Conservation (phyloP, 2,113 vertebrate species). For the Alethe diademata region DNA sequence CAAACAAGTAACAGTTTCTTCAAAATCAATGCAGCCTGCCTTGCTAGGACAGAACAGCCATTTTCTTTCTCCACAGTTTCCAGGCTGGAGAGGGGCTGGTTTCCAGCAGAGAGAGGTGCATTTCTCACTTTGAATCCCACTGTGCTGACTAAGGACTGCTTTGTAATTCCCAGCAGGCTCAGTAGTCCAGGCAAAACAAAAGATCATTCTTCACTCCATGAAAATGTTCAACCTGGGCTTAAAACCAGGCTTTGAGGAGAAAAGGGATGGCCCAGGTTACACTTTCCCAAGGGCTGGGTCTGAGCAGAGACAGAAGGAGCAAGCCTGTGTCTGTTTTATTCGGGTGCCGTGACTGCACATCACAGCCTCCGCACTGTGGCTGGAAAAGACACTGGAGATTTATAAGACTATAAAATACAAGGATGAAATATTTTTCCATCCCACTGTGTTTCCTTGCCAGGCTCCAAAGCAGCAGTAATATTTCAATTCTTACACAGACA, state of each 20-base stretch:
- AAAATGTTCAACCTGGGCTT: neutral
- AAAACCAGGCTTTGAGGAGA: neutral
- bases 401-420: conserved; percentile 48
- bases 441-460: conserved; percentile 45
- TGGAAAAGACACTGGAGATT: conserved; percentile 37
- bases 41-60: neutral
- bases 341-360: neutral
- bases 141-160: neutral
- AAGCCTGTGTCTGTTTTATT: neutral
- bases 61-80: neutral
- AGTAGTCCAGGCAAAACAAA: neutral
- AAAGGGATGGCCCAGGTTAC: neutral
- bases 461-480: conserved; percentile 24
- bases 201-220: neutral
- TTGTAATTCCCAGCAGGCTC: neutral
- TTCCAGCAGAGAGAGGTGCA: neutral
- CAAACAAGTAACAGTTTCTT: neutral
- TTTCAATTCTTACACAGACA: conserved; percentile 27
- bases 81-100: neutral
- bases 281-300: neutral
- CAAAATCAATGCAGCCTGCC: neutral
- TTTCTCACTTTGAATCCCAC: neutral
- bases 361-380: neutral
- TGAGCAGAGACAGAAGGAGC: neutral
- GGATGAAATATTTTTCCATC: conserved; percentile 52